Evolutionary conservation across 2,113 vertebrate genomes (phyloP), one percentile per base, ranked within the genome.

Genomic region (Oryzias javanicus): DNA sequence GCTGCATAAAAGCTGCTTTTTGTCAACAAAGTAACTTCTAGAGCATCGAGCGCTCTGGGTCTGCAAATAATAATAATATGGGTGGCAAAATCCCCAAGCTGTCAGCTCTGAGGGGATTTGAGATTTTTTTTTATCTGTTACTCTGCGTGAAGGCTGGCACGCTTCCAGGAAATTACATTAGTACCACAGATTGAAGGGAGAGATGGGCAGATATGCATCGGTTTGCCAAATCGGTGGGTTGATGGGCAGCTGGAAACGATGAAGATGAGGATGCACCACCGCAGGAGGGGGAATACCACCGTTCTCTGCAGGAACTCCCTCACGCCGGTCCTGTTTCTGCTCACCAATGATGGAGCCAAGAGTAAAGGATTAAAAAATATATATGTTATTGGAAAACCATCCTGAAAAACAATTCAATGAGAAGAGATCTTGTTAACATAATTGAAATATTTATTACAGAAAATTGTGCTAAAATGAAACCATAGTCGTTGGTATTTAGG

Each of bases 51-150:
- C 49, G 50, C 19, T 1, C 41, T 18, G 60, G 60, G 76, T 20
- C 47, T 67, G 66, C 61, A 70, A 61, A 78, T 79, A 81, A 77
- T 78, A 68, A 76, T 79, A 64, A 64, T 67, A 86, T 66, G 65
- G 68, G 64, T 68, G 71, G 80, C 35, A 73, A 77, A 81, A 79
- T 82, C 76, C 80, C 70, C 60, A 78, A 66, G 75, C 84, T 73
- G 65, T 82, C 52, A 64, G 66, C 74, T 80, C 76, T 82, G 72
- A 81, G 57, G 79, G 84, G 86, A 89, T 89, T 87, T 86, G 68
- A 46, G 62, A 51, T 60, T 70, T 72, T n/a, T n/a, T 72, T 73
- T 55, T 67, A 68, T 78, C 79, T 68, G 22, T 50, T 64, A 35
- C 75, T 60, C 59, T 54, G 78, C 81, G 60, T 56, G 60, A 67